Evolutionary conservation across 2,888 invertebrate species (phyloP).

Genomic region (Aphodius granarius): DNA sequence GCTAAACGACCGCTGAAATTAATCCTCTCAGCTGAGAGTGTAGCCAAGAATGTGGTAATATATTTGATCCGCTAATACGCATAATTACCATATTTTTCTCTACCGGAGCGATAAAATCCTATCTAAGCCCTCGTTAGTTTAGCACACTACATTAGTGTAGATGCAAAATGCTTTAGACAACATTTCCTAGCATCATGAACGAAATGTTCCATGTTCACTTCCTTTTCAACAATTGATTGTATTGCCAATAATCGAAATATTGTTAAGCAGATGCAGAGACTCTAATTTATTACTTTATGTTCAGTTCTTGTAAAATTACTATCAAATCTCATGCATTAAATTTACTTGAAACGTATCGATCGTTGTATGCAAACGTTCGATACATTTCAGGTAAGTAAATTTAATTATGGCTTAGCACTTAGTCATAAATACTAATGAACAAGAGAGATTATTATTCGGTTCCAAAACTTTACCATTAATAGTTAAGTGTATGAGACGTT

Average conservation of each 20-base stretch:
- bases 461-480: not conserved
- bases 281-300: too few relatives aligned
- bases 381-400: not conserved
- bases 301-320: too few relatives aligned
- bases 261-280: too few relatives aligned
- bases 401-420: not conserved
- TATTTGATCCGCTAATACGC: not conserved
- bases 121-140: not conserved
- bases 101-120: not conserved
- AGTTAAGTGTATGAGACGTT: not conserved
- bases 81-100: conserved; percentile 3
- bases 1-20: conserved; percentile 18
- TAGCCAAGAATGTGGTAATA: not conserved
- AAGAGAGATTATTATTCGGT: not conserved
- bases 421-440: not conserved
- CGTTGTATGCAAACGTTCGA: not conserved
- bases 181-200: too few relatives aligned
- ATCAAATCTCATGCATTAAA: too few relatives aligned
- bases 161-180: too few relatives aligned
- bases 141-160: too few relatives aligned
- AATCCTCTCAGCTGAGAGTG: conserved; percentile 11
- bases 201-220: too few relatives aligned
- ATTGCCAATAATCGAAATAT: too few relatives aligned
- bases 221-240: too few relatives aligned
- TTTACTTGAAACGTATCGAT: too few relatives aligned